Percentiles rank a stretch among this genome's conserved stretches.
Evolutionary conservation across 2,113 vertebrate species (phyloP).

Genomic region (Ciconia boyciana): DNA sequence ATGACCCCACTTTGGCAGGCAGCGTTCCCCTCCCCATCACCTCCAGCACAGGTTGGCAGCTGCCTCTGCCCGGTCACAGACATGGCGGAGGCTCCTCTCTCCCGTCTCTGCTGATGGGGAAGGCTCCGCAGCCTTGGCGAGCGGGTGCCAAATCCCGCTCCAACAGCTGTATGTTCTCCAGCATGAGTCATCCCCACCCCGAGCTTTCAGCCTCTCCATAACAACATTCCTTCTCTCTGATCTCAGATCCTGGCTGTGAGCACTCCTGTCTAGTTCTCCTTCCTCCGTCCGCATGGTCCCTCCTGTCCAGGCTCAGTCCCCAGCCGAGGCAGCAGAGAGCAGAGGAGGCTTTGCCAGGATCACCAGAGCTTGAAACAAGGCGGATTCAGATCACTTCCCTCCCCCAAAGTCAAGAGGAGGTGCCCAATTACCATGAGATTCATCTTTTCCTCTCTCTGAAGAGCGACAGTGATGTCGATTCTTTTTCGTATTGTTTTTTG

Average conservation of each 20-base stretch:
- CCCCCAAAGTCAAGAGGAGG: background rate
- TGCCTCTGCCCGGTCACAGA: background rate
- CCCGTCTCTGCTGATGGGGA: background rate
- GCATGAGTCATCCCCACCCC: constrained; percentile 38
- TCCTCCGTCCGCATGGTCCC: constrained; percentile 7
- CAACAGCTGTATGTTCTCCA: constrained; percentile 53
- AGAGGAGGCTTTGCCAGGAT: background rate
- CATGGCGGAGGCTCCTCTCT: background rate
- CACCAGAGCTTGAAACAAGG: background rate
- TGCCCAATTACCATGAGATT: background rate
- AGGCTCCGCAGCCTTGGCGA: background rate
- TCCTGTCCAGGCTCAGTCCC: background rate
- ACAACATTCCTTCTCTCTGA: constrained; percentile 66
- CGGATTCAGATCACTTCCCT: background rate
- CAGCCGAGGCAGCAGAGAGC: background rate
- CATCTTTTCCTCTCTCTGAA: background rate
- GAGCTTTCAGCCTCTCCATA: constrained; percentile 50
- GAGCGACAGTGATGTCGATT: background rate
- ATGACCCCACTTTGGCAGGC: background rate
- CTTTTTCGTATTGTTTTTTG: rapidly evolving
- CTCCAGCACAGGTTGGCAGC: background rate
- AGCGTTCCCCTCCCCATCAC: background rate
- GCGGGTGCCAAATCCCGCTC: background rate
- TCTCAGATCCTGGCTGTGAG: constrained; percentile 49
- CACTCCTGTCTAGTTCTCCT: background rate